These are phyloP conservation scores for Drosophila kurseongensis DNA, from an alignment of 1,140 invertebrate species.

Conservation along the genomic window DNA sequence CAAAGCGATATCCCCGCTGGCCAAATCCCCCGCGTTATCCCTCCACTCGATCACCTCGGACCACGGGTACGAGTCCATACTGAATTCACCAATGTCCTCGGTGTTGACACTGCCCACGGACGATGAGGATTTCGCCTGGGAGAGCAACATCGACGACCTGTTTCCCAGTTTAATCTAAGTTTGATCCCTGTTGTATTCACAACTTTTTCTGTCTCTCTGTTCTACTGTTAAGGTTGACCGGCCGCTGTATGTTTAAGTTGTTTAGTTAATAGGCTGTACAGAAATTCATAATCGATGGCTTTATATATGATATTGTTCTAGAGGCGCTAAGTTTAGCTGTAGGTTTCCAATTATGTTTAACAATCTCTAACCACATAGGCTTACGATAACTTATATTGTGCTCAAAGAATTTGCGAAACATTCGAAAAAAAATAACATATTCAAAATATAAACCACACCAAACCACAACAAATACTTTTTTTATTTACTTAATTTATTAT, in stretches of 20 bases:
- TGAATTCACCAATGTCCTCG: slow-evolving; percentile 84
- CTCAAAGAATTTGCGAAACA: slow-evolving; percentile 63
- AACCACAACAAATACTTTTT: slow-evolving; percentile 16
- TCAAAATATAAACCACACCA: slow-evolving; percentile 58
- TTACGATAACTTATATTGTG: slow-evolving; percentile 63
- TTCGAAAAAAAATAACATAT: slow-evolving; percentile 48
- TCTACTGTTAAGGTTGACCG: slow-evolving; percentile 58
- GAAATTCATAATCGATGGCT: slow-evolving; percentile 66
- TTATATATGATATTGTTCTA: slow-evolving; percentile 60
- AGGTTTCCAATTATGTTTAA: slow-evolving; percentile 79
- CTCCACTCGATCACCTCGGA: slow-evolving; percentile 85
- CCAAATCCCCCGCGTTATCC: slow-evolving; percentile 75
- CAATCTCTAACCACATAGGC: slow-evolving; percentile 64
- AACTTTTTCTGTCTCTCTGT: slow-evolving; percentile 45
- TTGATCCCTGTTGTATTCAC: slow-evolving; percentile 33
- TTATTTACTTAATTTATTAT: neutral
- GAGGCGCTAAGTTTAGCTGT: slow-evolving; percentile 50
- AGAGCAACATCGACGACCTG: slow-evolving; percentile 75
- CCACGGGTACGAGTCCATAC: slow-evolving; percentile 86
- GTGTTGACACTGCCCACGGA: slow-evolving; percentile 32
- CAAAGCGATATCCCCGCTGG: slow-evolving; percentile 73
- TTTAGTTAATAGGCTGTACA: slow-evolving; percentile 60
- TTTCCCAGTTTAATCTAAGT: slow-evolving; percentile 77
- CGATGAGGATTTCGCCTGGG: slow-evolving; percentile 72
- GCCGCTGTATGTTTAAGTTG: slow-evolving; percentile 59